Evolutionary conservation across 2,113 vertebrate genomes (phyloP), one percentile per base, ranked within the genome.

Genomic region (Toxotes jaculatrix): DNA sequence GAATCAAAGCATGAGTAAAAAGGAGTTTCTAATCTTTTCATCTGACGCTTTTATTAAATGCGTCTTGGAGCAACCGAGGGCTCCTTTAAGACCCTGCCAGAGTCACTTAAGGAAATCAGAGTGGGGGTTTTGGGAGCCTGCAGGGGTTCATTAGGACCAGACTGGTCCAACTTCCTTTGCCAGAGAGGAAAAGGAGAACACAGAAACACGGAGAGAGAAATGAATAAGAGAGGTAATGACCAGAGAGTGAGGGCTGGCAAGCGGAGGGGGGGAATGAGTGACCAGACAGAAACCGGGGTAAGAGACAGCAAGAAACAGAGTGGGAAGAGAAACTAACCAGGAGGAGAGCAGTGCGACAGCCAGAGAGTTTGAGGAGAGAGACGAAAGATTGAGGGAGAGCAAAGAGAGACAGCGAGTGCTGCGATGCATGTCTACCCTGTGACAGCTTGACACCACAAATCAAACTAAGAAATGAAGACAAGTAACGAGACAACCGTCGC

Each of bases 21-120:
- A 86, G 77, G 83, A 86, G 68, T 57, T 88, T 85, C 71, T 86
- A 89, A 92, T 93, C 90, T 91, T 94, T 94, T 91, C 84, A 90
- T 93, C 91, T 93, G 91, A 91, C 83, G 62, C 93, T 94, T 95
- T 95, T 93, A 95, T 94, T 94, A 89, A 93, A 94, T 90, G 84
- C 53, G 77, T 91, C 92, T 93, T 82, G 84, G 74, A 87, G 83
- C 77, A 45, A 83, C 45, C 23, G 8, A 80, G 66, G 73, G 80
- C 78, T 88, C 83, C 85, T 94, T 94, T 93, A 92, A 94, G 86
- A 83, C 87, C 85, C 78, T 86, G 89, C 90, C 89, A 94, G 87
- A 94, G 91, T 93, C 91, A 93, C 91, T 92, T 93, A 93, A 93
- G 92, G 85, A 93, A 93, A 92, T 93, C 90, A 91, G 92, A 90